Evolutionary conservation across 2,113 vertebrate genomes (phyloP).

Genomic region (Nestor notabilis): DNA sequence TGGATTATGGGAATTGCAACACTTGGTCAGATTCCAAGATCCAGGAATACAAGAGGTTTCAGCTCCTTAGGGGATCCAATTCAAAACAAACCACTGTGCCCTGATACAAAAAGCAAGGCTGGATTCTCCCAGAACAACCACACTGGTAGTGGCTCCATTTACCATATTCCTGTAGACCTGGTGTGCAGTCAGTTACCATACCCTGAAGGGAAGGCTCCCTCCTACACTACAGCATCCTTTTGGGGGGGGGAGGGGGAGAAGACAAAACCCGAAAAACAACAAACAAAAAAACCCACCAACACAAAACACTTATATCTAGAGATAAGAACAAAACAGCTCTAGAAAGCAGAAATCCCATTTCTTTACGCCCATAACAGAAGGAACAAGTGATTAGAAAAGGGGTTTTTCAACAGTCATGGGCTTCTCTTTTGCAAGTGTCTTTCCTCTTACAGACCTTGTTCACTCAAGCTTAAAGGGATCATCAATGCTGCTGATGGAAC

Average conservation of each 20-base stretch:
- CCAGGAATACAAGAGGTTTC: neutral
- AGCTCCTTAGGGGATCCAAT: neutral
- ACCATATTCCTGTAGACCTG: neutral
- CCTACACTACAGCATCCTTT: neutral
- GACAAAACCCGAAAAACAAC: too few relatives aligned
- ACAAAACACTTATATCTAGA: neutral
- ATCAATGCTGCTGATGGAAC: neutral
- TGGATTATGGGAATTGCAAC: neutral
- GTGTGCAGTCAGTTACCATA: neutral
- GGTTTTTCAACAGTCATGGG: neutral
- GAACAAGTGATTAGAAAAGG: neutral
- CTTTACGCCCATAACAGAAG: neutral
- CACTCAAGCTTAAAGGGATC: neutral
- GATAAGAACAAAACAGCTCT: neutral
- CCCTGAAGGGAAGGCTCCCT: neutral
- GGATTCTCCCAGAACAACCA: neutral
- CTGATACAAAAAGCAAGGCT: neutral
- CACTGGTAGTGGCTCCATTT: too few relatives aligned
- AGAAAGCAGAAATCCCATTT: neutral
- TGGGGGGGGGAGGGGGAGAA: neutral
- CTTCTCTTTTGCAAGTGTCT: neutral
- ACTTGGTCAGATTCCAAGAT: neutral
- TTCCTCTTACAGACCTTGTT: neutral
- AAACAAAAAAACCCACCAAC: neutral
- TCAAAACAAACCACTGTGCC: neutral